phyloP scores from a whole-genome alignment of 2,888 invertebrate genomes.

The Oxyscelio sp. region DNA sequence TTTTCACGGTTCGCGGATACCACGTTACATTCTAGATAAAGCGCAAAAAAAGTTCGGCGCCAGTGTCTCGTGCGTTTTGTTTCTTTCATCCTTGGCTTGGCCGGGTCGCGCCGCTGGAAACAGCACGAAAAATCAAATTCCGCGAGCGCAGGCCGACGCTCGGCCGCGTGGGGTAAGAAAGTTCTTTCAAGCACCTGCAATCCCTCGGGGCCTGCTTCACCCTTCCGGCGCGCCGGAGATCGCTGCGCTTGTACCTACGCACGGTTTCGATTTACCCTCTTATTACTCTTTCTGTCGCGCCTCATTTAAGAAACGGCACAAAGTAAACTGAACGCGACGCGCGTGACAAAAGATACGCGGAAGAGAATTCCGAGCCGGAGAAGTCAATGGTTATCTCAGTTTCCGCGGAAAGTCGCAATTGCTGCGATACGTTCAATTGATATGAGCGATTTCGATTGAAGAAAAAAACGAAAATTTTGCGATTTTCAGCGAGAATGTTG shows the following conservation, averaged over 20 bases:
- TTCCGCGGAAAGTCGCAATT: no score
- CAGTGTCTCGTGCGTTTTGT: constrained; percentile 8
- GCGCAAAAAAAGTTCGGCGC: constrained; percentile 22
- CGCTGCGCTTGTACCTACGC: constrained; percentile 27
- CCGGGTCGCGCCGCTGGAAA: constrained; percentile 22
- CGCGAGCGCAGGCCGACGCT: constrained; percentile 24
- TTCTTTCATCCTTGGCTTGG: constrained; percentile 43
- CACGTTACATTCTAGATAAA: constrained; percentile 20
- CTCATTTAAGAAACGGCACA: constrained; percentile 54
- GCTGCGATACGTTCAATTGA: no score
- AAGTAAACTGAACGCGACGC: constrained; percentile 47
- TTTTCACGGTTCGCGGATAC: constrained; percentile 28
- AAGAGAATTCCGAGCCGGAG: background rate
- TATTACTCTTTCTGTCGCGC: constrained; percentile 50
- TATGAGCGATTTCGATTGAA: no score
- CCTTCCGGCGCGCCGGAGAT: constrained; percentile 14
- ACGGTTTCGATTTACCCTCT: constrained; percentile 58
- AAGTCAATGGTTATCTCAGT: no score
- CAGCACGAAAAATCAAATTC: constrained; percentile 56
- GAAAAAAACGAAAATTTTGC: no score
- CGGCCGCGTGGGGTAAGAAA: constrained; percentile 32
- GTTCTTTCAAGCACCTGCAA: constrained; percentile 33
- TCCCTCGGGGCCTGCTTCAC: constrained; percentile 44
- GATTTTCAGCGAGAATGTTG: no score
- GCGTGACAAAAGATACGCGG: constrained; percentile 42